Base-by-base conservation (phyloP, 2,113 vertebrate genomes). In the Amblyopsis rosae region DNA sequence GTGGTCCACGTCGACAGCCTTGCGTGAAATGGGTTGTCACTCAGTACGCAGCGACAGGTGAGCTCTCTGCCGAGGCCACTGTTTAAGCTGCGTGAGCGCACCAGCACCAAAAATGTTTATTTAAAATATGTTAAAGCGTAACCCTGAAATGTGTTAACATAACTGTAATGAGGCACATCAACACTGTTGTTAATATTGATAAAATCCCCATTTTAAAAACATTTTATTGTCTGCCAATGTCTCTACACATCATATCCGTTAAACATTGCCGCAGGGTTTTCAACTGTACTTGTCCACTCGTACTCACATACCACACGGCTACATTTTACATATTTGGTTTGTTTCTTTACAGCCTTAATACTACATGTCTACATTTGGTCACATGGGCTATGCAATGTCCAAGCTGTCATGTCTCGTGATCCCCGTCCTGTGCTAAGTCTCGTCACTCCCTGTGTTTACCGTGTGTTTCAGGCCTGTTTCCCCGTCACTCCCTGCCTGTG, bases 1-100 rank as follows among this genome's bases (percentile, higher is more conserved):
- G 48, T 70, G 81, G 83, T 75, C 84, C 68, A 62, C 65, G n/a
- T 16, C 62, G 80, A 80, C 80, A 84, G 65, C 72, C 72, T 77
- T 56, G 64, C 64, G 65, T 70, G 66, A 84, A 82, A 68, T 53
- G 15, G 57, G 79, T 77, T 65, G 35, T 46, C 74, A 51, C 63
- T 80, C 79, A 62, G 48, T 9, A 12, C 51, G 32, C 46, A 65
- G 58, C 72, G 72, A 77, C 83, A 81, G 79, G 82, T 82, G 86
- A 86, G 68, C 48, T 71, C 54, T 72, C 72, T 69, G 50, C 16
- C 69, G 59, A 83, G 82, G 73, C 26, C 33, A 6, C 53, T 16
- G 73, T 67, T 45, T 59, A 62, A 73, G 59, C 55, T 63, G 66
- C 63, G 51, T 66, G 65, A 65, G 67, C 26, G 19, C 41, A 26